Evolutionary conservation across 2,888 invertebrate species (phyloP).

Genomic region (Penaeus monodon): DNA sequence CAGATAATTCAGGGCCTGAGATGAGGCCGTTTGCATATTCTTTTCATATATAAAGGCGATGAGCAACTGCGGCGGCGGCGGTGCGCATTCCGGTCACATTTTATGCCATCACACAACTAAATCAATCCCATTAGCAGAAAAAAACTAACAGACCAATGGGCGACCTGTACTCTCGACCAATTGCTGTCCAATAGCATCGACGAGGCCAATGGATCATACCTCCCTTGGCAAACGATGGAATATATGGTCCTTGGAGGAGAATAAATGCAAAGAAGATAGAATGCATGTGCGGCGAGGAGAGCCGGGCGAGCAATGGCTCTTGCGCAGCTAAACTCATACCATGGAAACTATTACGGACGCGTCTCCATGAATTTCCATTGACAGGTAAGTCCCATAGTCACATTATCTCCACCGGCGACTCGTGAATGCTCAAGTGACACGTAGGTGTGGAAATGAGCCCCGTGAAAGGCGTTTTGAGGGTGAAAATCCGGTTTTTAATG

Average conservation of each 20-base stretch:
- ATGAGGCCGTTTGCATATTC: background rate
- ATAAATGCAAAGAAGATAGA: constrained; percentile 34
- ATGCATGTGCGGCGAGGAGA: constrained; percentile 15
- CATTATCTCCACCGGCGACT: background rate
- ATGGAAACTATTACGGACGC: constrained; percentile 49
- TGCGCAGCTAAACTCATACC: constrained; percentile 58
- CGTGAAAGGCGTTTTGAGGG: background rate
- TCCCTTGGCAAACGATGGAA: background rate
- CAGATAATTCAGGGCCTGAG: too few relatives aligned
- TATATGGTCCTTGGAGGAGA: background rate
- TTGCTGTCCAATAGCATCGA: background rate
- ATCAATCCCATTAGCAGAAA: constrained; percentile 18
- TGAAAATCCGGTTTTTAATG: constrained; percentile 26
- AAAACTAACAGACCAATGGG: background rate
- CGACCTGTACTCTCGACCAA: background rate
- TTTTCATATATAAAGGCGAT: background rate
- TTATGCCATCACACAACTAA: constrained; percentile 12
- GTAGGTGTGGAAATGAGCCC: background rate
- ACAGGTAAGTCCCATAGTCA: constrained; percentile 45
- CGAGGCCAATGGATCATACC: background rate
- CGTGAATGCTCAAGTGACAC: background rate
- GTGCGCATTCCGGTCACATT: constrained; percentile 7
- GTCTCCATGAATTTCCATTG: constrained; percentile 57
- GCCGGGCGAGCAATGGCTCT: constrained; percentile 19
- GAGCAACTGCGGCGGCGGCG: constrained; percentile 10